Conservation (phyloP, 2,888 invertebrate genomes). For the Prenolepis imparis region DNA sequence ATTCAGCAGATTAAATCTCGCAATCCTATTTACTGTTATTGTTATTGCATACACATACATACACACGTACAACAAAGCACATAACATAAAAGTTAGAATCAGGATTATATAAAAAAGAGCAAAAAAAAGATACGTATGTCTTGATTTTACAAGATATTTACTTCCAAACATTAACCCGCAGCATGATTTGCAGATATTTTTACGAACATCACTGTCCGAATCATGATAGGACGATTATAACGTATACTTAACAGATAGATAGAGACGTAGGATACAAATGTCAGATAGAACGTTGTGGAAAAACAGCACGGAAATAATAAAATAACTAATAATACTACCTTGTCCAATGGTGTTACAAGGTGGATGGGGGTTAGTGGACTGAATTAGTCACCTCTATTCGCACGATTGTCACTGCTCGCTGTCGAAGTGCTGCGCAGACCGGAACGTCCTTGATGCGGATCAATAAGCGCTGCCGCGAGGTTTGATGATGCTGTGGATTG, state of each 20-base stretch:
- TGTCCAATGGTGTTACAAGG: conserved; percentile 79
- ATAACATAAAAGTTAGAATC: conserved; percentile 16
- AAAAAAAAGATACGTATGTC: background rate
- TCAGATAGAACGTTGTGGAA: conserved; percentile 61
- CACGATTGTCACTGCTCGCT: conserved; percentile 83
- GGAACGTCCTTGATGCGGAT: conserved; percentile 87
- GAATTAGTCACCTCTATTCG: conserved; percentile 84
- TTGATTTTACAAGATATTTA: conserved; percentile 21
- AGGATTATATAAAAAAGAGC: background rate
- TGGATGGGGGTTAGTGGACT: conserved; percentile 80
- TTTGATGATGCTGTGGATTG: conserved; percentile 87
- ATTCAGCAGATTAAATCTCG: conserved; percentile 25
- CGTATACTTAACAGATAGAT: conserved; percentile 47
- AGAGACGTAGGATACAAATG: conserved; percentile 56
- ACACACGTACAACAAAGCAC: background rate
- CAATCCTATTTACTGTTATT: conserved; percentile 20
- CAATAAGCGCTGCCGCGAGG: conserved; percentile 88
- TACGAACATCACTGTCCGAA: background rate
- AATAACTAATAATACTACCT: conserved; percentile 80
- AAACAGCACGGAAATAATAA: conserved; percentile 63
- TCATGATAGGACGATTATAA: conserved; percentile 44
- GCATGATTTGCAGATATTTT: background rate
- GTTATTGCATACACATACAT: background rate
- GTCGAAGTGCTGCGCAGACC: conserved; percentile 82
- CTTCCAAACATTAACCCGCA: background rate